phyloP scores from a whole-genome alignment of 2,113 vertebrate species.

The Neogobius melanostomus region DNA sequence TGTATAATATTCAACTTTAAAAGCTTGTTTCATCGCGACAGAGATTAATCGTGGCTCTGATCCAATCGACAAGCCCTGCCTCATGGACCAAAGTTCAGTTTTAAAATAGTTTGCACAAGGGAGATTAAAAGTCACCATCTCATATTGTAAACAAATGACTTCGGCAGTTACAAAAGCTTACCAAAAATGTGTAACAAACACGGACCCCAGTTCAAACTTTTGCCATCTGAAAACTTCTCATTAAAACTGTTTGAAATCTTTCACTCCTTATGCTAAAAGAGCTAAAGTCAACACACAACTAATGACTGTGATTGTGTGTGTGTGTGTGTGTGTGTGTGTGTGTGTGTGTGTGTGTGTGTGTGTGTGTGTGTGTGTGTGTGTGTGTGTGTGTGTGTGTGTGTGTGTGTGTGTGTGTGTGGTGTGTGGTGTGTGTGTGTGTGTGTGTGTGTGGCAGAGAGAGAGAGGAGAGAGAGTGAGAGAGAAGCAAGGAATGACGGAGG shows the following conservation, averaged over 20 bases:
- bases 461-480: constrained; percentile 13
- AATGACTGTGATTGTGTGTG: constrained; percentile 64
- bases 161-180: constrained; percentile 37
- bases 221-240: constrained; percentile 59
- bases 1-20: neutral
- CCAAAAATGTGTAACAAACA: constrained; percentile 29
- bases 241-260: constrained; percentile 63
- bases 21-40: neutral
- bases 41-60: neutral
- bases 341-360: constrained; percentile 31
- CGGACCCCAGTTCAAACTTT: constrained; percentile 49
- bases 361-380: constrained; percentile 34
- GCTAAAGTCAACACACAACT: constrained; percentile 62
- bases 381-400: constrained; percentile 32
- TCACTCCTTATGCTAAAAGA: constrained; percentile 43
- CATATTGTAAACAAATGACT: constrained; percentile 44
- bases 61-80: neutral
- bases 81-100: neutral
- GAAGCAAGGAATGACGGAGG: neutral
- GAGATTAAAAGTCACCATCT: constrained; percentile 51
- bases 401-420: constrained; percentile 32
- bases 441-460: constrained; percentile 24
- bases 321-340: constrained; percentile 33
- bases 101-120: neutral
- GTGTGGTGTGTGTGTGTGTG: constrained; percentile 57